phyloP scores from a whole-genome alignment of 2,888 invertebrate species.

The Parnassius glacialis region DNA sequence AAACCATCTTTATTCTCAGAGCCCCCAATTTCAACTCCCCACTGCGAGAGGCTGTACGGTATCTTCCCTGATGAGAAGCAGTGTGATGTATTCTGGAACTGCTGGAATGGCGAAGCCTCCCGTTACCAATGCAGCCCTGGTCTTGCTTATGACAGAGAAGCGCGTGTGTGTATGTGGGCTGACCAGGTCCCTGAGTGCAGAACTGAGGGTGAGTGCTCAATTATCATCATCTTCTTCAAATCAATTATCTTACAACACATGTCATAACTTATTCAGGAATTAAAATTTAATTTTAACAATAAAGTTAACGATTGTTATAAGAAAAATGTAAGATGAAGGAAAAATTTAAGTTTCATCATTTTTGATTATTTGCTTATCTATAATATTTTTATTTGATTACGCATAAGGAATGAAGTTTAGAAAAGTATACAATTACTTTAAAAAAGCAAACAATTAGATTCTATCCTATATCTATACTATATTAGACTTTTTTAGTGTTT shows the following conservation, averaged over 20 bases:
- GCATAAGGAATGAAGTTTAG: too few relatives aligned
- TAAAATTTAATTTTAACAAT: too few relatives aligned
- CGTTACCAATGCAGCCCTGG: conserved; percentile 97
- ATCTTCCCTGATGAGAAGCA: conserved; percentile 94
- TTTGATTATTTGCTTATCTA: too few relatives aligned
- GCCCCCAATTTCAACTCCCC: conserved; percentile 90
- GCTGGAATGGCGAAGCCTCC: conserved; percentile 97
- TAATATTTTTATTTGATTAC: too few relatives aligned
- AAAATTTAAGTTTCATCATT: too few relatives aligned
- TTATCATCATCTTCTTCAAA: too few relatives aligned
- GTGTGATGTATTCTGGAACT: conserved; percentile 97
- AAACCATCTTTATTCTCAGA: conserved; percentile 74
- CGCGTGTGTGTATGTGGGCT: conserved; percentile 97
- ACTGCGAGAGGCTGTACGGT: conserved; percentile 93
- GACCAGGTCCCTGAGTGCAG: conserved; percentile 96
- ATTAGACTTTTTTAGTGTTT: not conserved
- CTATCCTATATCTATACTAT: not conserved
- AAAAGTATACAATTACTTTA: too few relatives aligned
- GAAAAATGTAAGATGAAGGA: too few relatives aligned
- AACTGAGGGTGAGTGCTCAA: conserved; percentile 85
- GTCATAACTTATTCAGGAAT: too few relatives aligned
- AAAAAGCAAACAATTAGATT: too few relatives aligned
- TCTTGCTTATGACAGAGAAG: conserved; percentile 95
- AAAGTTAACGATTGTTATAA: too few relatives aligned
- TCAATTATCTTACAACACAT: too few relatives aligned